phyloP scores from a whole-genome alignment of 2,888 invertebrate species.

The Iselma pallidipennis region DNA sequence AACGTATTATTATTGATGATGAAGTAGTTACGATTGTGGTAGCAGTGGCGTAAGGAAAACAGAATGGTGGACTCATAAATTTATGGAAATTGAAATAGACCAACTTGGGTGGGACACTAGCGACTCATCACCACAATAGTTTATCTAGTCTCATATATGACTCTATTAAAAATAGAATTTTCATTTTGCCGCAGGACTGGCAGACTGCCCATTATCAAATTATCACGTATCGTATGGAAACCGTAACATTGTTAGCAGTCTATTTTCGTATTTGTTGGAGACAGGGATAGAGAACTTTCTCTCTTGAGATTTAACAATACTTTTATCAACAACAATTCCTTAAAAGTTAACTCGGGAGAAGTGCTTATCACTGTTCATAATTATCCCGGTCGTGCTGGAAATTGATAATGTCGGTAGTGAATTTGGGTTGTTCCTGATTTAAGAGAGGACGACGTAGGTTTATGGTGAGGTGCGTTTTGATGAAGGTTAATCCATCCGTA shows the following conservation, averaged over 20 bases:
- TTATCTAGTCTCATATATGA: neutral
- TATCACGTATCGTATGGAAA: neutral
- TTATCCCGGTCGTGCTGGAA: neutral
- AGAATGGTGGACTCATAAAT: neutral
- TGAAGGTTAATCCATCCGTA: conserved; percentile 16
- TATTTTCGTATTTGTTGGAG: neutral
- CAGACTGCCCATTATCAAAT: neutral
- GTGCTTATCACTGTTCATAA: neutral
- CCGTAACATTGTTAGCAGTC: neutral
- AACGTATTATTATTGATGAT: neutral
- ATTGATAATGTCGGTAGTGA: neutral
- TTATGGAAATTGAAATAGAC: neutral
- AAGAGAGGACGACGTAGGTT: neutral
- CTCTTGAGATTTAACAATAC: neutral
- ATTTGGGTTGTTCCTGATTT: neutral
- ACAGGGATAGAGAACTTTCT: neutral
- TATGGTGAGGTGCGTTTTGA: neutral
- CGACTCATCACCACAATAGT: no score
- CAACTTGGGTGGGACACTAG: neutral
- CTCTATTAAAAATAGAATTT: neutral
- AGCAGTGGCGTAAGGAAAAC: neutral
- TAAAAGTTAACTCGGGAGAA: neutral
- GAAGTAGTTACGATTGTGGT: neutral
- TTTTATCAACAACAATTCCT: neutral
- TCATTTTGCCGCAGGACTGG: neutral